Base-by-base conservation (phyloP, 2,888 invertebrate genomes). In the Rhagonycha fulva region DNA sequence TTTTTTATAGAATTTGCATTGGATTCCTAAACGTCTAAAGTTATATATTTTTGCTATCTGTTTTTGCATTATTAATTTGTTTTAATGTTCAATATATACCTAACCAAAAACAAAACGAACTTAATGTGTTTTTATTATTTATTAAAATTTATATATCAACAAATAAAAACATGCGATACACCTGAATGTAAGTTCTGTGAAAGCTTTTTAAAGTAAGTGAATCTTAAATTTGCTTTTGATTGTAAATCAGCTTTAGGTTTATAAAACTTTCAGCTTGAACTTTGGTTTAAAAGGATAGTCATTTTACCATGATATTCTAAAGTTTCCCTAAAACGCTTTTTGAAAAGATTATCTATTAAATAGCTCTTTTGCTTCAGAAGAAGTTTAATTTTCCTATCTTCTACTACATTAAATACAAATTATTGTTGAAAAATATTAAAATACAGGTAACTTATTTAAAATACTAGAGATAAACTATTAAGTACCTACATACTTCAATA, bases 321-420 rank as follows among this genome's bases (percentile, higher is more conserved):
- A 73, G 73, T 73, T 73, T 73, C 62, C 63, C 62, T 69, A 73
- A 73, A 73, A 73, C 68, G 73, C 69, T 62, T 73, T 61, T 73
- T 69, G 68, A 62, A 68, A 69, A 68, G 73, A 73, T 73, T 73
- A 73, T 73, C 73, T 68, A 30, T 61, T 69, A 69, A 73, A 73
- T 62, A 30, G 73, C 61, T 73, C 62, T 24, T 62, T 67, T 68
- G 73, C 62, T 32, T 26, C 30, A 68, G 60, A 67, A 28, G 68
- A 68, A 68, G 30, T 61, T 62, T 30, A 14, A 66, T 26, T 66
- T 66, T 66, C 47, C 5, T n/a, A 32, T 47, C 9, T 47, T 5
- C n/a, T 5, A n/a, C 12, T n/a, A 47, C n/a, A 47, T 47, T 47
- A 47, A 47, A 47, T 47, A 0, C 7, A 47, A 47, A 7, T 47